These are phyloP conservation scores for Acipenser transmontanus DNA, from an alignment of 2,797 vertebrate species.

Conservation along the genomic window DNA sequence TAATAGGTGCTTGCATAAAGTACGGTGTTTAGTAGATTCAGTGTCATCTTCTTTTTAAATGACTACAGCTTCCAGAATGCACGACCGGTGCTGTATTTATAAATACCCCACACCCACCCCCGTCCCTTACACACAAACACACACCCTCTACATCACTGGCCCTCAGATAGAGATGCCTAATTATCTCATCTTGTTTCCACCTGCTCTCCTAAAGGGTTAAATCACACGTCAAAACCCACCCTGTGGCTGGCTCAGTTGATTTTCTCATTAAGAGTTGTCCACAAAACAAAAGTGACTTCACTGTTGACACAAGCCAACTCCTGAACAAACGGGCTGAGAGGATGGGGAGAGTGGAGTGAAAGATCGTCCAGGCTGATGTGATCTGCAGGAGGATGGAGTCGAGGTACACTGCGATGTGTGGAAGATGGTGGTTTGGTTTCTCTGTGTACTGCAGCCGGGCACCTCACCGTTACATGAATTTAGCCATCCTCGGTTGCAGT, in stretches of 20 bases:
- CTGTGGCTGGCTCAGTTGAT: conserved; percentile 45
- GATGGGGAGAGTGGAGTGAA: neutral
- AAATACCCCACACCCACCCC: neutral
- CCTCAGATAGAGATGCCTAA: conserved; percentile 52
- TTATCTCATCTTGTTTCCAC: conserved; percentile 55
- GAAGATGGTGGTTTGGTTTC: too few species aligned
- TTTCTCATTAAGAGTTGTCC: conserved; percentile 20
- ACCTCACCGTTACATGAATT: too few species aligned
- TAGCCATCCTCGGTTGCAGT: too few species aligned
- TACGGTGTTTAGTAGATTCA: too few species aligned
- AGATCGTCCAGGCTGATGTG: neutral
- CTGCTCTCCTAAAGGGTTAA: conserved; percentile 57
- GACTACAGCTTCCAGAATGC: conserved; percentile 12
- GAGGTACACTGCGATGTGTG: neutral
- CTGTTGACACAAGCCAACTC: neutral
- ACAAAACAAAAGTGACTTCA: conserved; percentile 2
- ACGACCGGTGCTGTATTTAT: neutral
- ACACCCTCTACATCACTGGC: conserved; percentile 24
- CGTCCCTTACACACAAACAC: neutral
- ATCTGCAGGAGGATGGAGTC: neutral
- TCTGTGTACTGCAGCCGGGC: too few species aligned
- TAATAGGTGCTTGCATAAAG: too few species aligned
- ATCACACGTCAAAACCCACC: conserved; percentile 44
- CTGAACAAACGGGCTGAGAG: conserved; percentile 1
- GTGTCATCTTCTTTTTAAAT: neutral